Percentiles rank a stretch among this genome's conserved stretches.
Evolutionary conservation across 2,113 vertebrate species (phyloP).

Genomic region (Psilopsiagon aurifrons): DNA sequence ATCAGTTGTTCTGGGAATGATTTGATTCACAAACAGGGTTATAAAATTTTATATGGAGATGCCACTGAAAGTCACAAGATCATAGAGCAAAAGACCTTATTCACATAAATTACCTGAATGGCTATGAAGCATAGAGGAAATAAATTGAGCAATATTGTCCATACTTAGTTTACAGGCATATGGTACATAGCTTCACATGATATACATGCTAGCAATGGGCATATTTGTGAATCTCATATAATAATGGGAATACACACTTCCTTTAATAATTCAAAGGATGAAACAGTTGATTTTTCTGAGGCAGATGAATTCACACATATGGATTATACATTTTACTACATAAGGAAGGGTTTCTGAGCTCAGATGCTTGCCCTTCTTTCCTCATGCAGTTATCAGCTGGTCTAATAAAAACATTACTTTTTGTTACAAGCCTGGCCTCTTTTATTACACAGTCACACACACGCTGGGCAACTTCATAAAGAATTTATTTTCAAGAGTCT

Average conservation of each 20-base stretch:
- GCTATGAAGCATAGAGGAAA: conserved; percentile 72
- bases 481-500: background rate
- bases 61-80: conserved; percentile 78
- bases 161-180: conserved; percentile 42
- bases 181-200: background rate
- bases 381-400: background rate
- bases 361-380: background rate
- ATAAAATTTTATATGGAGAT: conserved; percentile 83
- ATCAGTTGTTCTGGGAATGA: conserved; percentile 77
- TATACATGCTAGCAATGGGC: background rate
- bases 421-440: background rate
- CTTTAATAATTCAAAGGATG: background rate
- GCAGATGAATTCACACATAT: background rate
- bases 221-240: background rate
- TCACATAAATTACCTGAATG: conserved; percentile 78
- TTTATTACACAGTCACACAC: background rate
- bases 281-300: background rate
- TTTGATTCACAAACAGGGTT: conserved; percentile 81
- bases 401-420: background rate
- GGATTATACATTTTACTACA: background rate
- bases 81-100: conserved; percentile 71
- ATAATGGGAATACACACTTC: background rate
- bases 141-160: conserved; percentile 72
- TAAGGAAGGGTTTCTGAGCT: background rate
- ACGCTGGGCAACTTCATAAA: background rate